Conservation (phyloP, 2,113 vertebrate genomes). For the Ctenodactylus gundi region DNA sequence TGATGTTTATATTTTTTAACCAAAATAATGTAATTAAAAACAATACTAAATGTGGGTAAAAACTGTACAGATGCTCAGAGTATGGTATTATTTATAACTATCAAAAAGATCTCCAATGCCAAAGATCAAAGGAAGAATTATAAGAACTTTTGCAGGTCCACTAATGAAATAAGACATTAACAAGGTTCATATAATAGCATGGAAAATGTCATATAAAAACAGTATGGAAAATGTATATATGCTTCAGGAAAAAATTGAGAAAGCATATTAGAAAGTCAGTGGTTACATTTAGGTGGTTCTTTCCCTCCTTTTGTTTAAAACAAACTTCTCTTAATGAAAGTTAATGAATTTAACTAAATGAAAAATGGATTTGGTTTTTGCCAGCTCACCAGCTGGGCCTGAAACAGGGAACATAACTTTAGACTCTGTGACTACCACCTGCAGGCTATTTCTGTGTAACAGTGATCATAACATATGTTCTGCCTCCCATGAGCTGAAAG, state of each 20-base stretch:
- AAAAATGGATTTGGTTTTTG: fast-evolving
- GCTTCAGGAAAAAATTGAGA: fast-evolving
- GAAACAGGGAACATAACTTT: fast-evolving
- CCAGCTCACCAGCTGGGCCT: neutral
- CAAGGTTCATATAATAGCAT: fast-evolving
- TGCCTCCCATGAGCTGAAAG: fast-evolving
- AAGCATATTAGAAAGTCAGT: fast-evolving
- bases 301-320: neutral
- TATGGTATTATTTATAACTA: fast-evolving
- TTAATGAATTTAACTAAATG: fast-evolving
- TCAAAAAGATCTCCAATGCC: neutral
- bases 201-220: fast-evolving
- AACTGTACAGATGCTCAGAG: fast-evolving
- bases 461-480: fast-evolving
- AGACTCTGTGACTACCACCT: no score
- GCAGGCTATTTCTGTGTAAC: fast-evolving
- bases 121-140: fast-evolving
- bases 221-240: fast-evolving
- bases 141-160: fast-evolving
- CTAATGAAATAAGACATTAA: fast-evolving
- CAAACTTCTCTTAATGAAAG: neutral
- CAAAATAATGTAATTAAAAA: neutral
- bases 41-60: neutral
- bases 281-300: fast-evolving
- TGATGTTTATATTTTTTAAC: neutral